Percentiles rank a stretch among this genome's conserved stretches.
phyloP scores from a whole-genome alignment of 1,140 invertebrate species.

The Doryteuthis pealeii region DNA sequence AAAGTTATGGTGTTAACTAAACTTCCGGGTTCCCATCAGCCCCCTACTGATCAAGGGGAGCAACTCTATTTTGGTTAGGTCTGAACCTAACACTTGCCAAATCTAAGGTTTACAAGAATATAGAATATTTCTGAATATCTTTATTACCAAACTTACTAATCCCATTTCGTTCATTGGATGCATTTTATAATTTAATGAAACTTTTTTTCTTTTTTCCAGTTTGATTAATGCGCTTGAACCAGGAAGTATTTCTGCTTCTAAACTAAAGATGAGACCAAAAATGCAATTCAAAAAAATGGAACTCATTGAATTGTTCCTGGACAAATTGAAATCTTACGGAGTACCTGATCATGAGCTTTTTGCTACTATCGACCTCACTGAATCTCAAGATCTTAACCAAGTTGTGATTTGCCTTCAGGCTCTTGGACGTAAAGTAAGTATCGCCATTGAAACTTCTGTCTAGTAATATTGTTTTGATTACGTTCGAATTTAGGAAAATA shows the following conservation, averaged over 20 bases:
- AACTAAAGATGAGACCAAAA: slow-evolving; percentile 25
- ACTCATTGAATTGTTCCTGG: slow-evolving; percentile 90
- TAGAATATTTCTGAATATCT: background rate
- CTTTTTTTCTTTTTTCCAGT: background rate
- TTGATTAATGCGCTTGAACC: slow-evolving; percentile 19
- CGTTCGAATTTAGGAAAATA: too few relatives aligned
- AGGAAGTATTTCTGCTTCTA: slow-evolving; percentile 21
- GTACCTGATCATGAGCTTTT: slow-evolving; percentile 93
- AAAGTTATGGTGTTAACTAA: background rate
- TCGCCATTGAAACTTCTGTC: background rate
- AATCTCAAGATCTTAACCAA: slow-evolving; percentile 90
- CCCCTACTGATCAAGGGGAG: too few relatives aligned
- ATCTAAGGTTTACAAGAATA: background rate
- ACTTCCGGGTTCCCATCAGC: too few relatives aligned
- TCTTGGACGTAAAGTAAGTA: slow-evolving; percentile 86
- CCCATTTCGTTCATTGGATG: too few relatives aligned
- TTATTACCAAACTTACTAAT: too few relatives aligned
- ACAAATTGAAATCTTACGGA: slow-evolving; percentile 77
- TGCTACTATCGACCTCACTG: slow-evolving; percentile 95
- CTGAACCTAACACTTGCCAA: too few relatives aligned
- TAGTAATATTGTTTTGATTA: too few relatives aligned
- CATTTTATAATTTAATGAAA: too few relatives aligned
- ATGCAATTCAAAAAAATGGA: slow-evolving; percentile 74
- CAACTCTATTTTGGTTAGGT: too few relatives aligned
- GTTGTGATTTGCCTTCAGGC: slow-evolving; percentile 93